Percentiles rank a stretch among this genome's conserved stretches.
These are phyloP conservation scores for Chaetura pelagica DNA, from an alignment of 2,113 vertebrate species.

Conservation along the genomic window DNA sequence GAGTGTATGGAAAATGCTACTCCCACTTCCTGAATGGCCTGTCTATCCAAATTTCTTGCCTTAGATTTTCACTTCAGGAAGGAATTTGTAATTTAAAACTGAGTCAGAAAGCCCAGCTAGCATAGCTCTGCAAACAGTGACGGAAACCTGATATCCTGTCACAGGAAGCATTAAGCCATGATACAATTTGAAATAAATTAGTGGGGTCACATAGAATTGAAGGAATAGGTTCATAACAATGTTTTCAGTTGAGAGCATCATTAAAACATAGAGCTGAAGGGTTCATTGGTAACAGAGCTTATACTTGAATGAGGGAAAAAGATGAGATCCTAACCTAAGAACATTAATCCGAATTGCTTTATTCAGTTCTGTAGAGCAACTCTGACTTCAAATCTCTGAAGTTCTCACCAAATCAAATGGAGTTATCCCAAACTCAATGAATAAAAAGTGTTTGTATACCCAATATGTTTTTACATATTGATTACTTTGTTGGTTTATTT, in stretches of 20 bases:
- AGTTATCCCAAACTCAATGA: neutral
- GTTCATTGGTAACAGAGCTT: neutral
- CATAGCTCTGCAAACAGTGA: rapidly evolving
- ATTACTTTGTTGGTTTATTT: neutral
- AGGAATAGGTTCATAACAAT: neutral
- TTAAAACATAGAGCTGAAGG: neutral
- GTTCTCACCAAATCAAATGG: neutral
- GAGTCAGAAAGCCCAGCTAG: neutral
- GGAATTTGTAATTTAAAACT: neutral
- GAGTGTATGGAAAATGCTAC: neutral
- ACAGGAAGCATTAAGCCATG: neutral
- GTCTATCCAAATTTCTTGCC: neutral
- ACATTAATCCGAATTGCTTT: neutral
- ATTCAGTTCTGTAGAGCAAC: neutral
- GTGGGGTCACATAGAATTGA: neutral
- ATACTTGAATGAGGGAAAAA: neutral
- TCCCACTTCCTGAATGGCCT: neutral
- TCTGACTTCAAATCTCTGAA: neutral
- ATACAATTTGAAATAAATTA: neutral
- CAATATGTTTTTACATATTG: neutral
- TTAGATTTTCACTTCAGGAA: neutral
- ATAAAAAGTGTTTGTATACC: neutral
- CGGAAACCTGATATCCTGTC: neutral
- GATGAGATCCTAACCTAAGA: neutral
- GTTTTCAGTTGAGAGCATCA: neutral